phyloP scores from a whole-genome alignment of 2,113 vertebrate species.

The Strix uralensis region DNA sequence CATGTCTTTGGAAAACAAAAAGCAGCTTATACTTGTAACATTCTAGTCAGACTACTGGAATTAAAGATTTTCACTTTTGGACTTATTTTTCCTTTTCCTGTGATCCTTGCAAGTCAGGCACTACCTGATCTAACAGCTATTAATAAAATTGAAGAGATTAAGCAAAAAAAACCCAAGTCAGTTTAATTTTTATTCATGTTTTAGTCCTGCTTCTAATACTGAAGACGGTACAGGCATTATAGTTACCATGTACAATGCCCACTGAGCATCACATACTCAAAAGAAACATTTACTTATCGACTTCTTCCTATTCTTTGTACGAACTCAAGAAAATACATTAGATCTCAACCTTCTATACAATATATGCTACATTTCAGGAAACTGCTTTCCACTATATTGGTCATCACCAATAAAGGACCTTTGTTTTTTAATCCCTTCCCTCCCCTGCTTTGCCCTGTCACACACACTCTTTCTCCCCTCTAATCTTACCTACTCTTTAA shows the following conservation, averaged over 20 bases:
- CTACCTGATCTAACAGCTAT: not conserved
- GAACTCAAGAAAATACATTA: not conserved
- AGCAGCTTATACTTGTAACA: not conserved
- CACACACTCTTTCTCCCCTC: not conserved
- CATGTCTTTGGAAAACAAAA: not conserved
- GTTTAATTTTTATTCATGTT: not conserved
- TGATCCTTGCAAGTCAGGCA: not conserved
- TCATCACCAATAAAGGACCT: not conserved
- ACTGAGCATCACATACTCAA: not conserved
- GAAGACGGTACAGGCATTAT: not conserved
- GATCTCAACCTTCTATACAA: not conserved
- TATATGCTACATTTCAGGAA: not conserved
- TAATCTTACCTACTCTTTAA: constrained; percentile 4
- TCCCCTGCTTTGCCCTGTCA: not conserved
- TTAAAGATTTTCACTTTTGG: not conserved
- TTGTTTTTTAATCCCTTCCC: constrained; percentile 37
- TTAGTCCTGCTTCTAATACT: not conserved
- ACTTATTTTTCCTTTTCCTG: not conserved
- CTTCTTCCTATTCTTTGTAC: not conserved
- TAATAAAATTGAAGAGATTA: not conserved
- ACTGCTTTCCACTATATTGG: not conserved
- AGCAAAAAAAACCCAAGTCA: not conserved
- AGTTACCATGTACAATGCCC: not conserved
- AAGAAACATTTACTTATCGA: not conserved
- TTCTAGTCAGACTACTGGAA: not conserved